phyloP scores from a whole-genome alignment of 2,113 vertebrate genomes.

The Miniopterus natalensis region DNA sequence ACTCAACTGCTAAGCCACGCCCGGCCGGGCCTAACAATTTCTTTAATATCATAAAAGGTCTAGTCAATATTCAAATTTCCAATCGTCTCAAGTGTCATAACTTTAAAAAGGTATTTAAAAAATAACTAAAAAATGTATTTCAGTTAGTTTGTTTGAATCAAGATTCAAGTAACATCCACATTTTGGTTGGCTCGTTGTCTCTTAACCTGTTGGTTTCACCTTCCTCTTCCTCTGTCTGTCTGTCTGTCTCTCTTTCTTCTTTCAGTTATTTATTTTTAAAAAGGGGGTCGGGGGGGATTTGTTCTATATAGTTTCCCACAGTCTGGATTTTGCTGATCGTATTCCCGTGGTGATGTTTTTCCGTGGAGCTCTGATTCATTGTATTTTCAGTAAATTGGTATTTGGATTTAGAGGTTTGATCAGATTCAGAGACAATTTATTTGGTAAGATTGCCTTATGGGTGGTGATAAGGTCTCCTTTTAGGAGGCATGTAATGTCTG shows the following conservation, averaged over 20 bases:
- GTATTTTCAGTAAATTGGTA: slow-evolving; percentile 35
- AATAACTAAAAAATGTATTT: background rate
- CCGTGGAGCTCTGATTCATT: background rate
- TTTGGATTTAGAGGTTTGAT: slow-evolving; percentile 33
- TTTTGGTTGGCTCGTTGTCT: background rate
- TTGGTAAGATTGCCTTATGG: slow-evolving; percentile 34
- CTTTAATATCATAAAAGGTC: background rate
- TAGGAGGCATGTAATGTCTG: background rate
- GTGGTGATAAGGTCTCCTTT: background rate
- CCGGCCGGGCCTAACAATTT: background rate
- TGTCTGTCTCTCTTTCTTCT: background rate
- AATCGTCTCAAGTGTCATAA: background rate
- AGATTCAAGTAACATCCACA: background rate
- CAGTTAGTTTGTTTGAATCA: background rate
- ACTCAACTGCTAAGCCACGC: too few species aligned
- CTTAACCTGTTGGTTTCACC: background rate
- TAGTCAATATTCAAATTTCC: background rate
- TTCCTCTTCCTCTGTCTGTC: background rate
- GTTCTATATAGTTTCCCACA: background rate
- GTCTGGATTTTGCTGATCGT: slow-evolving; percentile 8
- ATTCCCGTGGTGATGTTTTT: background rate
- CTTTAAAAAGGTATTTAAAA: background rate
- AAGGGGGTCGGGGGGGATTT: background rate
- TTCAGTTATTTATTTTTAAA: slow-evolving; percentile 18
- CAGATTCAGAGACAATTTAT: slow-evolving; percentile 56